These are phyloP conservation scores for Uropsilus gracilis DNA, from an alignment of 2,113 vertebrate species.

Conservation along the genomic window DNA sequence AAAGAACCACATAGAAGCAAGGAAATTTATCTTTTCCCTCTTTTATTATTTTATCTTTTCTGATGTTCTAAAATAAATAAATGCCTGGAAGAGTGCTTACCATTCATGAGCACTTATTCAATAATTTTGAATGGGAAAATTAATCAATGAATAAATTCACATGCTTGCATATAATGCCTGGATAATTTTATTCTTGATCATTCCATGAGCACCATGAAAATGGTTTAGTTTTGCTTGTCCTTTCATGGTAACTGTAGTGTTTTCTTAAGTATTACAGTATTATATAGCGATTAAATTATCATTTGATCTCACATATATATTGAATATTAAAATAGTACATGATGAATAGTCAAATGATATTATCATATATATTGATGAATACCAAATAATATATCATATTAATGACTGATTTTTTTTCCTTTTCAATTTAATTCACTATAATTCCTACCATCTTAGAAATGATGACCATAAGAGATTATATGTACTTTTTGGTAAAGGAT, in stretches of 20 bases:
- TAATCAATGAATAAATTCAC: background rate
- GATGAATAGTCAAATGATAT: background rate
- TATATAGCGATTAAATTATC: background rate
- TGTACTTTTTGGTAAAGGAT: background rate
- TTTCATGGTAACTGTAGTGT: background rate
- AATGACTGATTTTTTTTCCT: background rate
- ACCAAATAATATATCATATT: background rate
- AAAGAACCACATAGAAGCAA: background rate
- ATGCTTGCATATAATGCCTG: background rate
- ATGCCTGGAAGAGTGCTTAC: background rate
- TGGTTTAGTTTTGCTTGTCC: background rate
- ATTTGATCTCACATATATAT: background rate
- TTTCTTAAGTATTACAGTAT: background rate
- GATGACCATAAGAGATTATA: background rate
- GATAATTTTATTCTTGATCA: background rate
- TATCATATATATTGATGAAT: too few relatives aligned
- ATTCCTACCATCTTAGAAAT: background rate
- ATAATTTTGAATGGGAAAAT: background rate
- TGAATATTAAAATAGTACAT: background rate
- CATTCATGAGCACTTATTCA: background rate
- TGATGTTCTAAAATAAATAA: constrained; percentile 10
- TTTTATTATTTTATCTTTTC: background rate
- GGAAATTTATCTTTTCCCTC: background rate
- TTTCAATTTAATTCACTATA: background rate
- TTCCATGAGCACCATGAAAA: background rate